These are phyloP conservation scores for Drosophila lutescens DNA, from an alignment of 2,888 invertebrate species.

Conservation along the genomic window DNA sequence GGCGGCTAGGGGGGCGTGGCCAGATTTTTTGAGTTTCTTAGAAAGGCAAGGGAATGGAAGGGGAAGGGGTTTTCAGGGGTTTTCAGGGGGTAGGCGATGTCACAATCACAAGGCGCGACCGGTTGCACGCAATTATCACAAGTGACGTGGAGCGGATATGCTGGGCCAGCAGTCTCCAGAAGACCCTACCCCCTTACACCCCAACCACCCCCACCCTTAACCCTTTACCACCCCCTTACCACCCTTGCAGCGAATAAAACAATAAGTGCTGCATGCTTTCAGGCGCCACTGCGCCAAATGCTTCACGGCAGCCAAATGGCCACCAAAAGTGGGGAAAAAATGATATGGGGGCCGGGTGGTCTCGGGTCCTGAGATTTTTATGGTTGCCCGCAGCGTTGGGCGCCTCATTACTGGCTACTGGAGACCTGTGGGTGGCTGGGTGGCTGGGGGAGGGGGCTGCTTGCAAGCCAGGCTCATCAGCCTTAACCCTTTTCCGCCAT, in stretches of 20 bases:
- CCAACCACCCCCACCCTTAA: neutral
- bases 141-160: slow-evolving; percentile 80
- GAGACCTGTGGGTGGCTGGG: slow-evolving; percentile 35
- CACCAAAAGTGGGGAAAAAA: slow-evolving; percentile 3
- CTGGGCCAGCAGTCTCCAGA: slow-evolving; percentile 50
- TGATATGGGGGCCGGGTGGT: neutral
- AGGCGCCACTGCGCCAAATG: slow-evolving; percentile 73
- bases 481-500: slow-evolving; percentile 66
- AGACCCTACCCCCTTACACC: slow-evolving; percentile 17
- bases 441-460: neutral
- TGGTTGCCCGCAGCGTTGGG: slow-evolving; percentile 75
- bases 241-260: slow-evolving; percentile 67
- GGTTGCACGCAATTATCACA: slow-evolving; percentile 78
- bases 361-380: slow-evolving; percentile 57
- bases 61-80: too few species aligned
- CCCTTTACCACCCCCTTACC: neutral
- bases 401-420: slow-evolving; percentile 74
- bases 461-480: slow-evolving; percentile 59
- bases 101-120: slow-evolving; percentile 53
- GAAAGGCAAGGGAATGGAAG: slow-evolving; percentile 43
- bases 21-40: slow-evolving; percentile 70
- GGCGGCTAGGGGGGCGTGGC: slow-evolving; percentile 48
- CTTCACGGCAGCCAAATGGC: slow-evolving; percentile 63
- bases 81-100: slow-evolving; percentile 21
- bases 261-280: slow-evolving; percentile 78